phyloP scores from a whole-genome alignment of 2,888 invertebrate species.

The Mythimna vitellina region DNA sequence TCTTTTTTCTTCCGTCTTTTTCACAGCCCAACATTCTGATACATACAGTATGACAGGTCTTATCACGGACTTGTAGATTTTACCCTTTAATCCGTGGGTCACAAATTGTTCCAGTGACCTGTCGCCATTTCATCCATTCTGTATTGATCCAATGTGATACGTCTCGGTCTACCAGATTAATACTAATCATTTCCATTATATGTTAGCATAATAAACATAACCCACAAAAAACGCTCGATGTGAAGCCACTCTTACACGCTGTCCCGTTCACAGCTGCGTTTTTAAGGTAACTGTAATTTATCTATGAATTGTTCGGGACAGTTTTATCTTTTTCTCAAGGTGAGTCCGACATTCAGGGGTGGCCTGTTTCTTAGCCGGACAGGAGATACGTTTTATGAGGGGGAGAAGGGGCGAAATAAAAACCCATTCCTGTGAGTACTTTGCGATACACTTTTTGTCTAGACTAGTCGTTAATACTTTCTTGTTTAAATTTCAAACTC shows the following conservation, averaged over 20 bases:
- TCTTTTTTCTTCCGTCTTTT: too few relatives aligned
- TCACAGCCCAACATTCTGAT: too few relatives aligned
- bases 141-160: too few relatives aligned
- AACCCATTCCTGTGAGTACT: constrained; percentile 37
- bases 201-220: too few relatives aligned
- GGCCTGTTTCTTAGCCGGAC: constrained; percentile 69
- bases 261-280: constrained; percentile 76
- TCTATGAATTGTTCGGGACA: constrained; percentile 82
- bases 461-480: neutral
- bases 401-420: constrained; percentile 24
- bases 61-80: too few relatives aligned
- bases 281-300: constrained; percentile 83
- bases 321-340: constrained; percentile 78
- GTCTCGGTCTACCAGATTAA: too few relatives aligned
- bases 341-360: constrained; percentile 58
- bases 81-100: too few relatives aligned
- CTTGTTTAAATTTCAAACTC: neutral
- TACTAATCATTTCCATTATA: too few relatives aligned
- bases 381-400: constrained; percentile 51
- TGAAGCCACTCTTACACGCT: constrained; percentile 55
- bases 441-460: constrained; percentile 8
- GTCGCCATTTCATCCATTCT: too few relatives aligned
- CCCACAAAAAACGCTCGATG: constrained; percentile 23
- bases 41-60: too few relatives aligned
- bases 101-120: too few relatives aligned